A percentile compares a stretch with the other conserved stretches of the same genome.
Conservation (phyloP, 2,888 invertebrate species). For the Strigamia crassipes region DNA sequence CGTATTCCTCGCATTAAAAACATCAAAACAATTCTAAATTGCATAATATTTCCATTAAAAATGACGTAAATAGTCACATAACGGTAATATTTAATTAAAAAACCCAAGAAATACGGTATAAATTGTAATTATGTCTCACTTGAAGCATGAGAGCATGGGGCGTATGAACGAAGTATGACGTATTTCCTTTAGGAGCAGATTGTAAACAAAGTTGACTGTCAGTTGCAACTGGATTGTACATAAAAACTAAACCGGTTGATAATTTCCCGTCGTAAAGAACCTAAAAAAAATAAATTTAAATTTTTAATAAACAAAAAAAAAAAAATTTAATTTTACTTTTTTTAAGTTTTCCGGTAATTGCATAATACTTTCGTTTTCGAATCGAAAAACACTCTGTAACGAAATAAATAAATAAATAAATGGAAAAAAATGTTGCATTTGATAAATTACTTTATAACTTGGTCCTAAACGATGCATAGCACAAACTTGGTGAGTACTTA, state of each 20-base stretch:
- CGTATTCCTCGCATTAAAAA: too few relatives aligned
- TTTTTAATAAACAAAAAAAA: background rate
- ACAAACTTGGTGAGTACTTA: slow-evolving; percentile 96
- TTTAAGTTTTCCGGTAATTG: slow-evolving; percentile 97
- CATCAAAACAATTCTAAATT: too few relatives aligned
- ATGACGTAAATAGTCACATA: too few relatives aligned
- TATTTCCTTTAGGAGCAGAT: slow-evolving; percentile 96
- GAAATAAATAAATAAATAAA: slow-evolving; percentile 56
- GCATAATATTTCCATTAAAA: too few relatives aligned
- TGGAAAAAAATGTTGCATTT: background rate
- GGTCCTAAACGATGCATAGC: slow-evolving; percentile 98
- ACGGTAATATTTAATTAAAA: background rate
- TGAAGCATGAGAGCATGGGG: slow-evolving; percentile 99
- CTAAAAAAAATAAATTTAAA: slow-evolving; percentile 63
- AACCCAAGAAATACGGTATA: background rate
- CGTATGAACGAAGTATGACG: slow-evolving; percentile 97
- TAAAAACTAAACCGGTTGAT: slow-evolving; percentile 95
- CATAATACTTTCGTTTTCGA: slow-evolving; percentile 98
- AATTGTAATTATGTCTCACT: slow-evolving; percentile 63
- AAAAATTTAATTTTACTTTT: slow-evolving; percentile 78
- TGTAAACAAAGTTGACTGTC: slow-evolving; percentile 98
- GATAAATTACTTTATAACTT: slow-evolving; percentile 85
- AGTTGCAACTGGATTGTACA: slow-evolving; percentile 99
- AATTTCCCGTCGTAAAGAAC: slow-evolving; percentile 98
- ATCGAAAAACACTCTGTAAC: slow-evolving; percentile 96